phyloP scores from a whole-genome alignment of 2,113 vertebrate species.

The Thryonomys swinderianus region DNA sequence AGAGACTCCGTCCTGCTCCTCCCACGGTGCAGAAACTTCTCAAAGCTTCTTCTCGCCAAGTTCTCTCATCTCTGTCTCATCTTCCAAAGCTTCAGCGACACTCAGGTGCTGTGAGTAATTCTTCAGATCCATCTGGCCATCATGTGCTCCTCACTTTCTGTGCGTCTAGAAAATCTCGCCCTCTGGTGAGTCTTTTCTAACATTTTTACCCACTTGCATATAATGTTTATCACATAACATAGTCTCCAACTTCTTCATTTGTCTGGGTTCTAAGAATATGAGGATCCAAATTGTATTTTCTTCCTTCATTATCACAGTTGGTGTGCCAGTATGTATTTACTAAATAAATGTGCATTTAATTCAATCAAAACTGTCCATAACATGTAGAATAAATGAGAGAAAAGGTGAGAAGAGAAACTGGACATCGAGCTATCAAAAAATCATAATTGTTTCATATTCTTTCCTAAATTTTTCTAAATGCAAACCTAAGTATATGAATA shows the following conservation, averaged over 20 bases:
- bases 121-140: background rate
- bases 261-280: background rate
- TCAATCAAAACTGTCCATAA: background rate
- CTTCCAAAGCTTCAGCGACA: background rate
- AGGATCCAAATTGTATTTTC: background rate
- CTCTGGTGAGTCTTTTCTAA: background rate
- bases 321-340: background rate
- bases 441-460: background rate
- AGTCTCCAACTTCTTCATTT: background rate
- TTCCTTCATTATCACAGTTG: background rate
- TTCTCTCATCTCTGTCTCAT: background rate
- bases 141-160: background rate
- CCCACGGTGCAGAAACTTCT: background rate
- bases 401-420: background rate
- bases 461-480: background rate
- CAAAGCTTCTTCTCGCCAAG: background rate
- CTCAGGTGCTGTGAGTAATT: background rate
- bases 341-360: constrained; percentile 14
- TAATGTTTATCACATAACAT: background rate
- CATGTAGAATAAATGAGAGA: background rate
- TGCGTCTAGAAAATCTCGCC: background rate
- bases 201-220: background rate
- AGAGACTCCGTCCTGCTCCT: background rate
- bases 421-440: background rate
- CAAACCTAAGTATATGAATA: background rate